Base-by-base conservation (phyloP, 2,113 vertebrate genomes). In the Oceanodroma tethys region DNA sequence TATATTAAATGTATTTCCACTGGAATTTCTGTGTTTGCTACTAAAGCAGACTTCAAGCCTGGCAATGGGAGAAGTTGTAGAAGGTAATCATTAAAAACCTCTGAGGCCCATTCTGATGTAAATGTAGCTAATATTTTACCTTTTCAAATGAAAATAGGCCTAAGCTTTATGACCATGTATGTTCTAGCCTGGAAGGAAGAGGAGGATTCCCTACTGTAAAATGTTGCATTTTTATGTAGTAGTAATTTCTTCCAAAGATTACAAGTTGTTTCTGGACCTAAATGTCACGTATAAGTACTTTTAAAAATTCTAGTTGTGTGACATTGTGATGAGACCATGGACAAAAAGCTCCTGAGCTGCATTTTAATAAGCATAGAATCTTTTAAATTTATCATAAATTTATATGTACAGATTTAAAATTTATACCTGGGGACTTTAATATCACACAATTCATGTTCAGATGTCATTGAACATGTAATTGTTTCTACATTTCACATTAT, bases 401-500 rank as follows among this genome's bases (percentile, higher is more conserved):
- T 98, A 89, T 98, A 98, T 98, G 95, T 98, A 85, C 84, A 97
- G 95, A 96, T 98, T 97, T 98, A 98, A 98, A 98, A 98, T 98
- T 98, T 98, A 98, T 98, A 98, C 82, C 93, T 96, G 78, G 95
- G 91, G 95, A 98, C 95, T 98, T 98, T 68, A 98, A 93, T 98
- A 97, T 97, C 94, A 96, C 93, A 97, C 96, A 98, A 95, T 91
- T 98, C 95, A 97, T 97, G 93, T 97, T 98, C 96, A 98, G 84
- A 97, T 98, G 97, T 98, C 97, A 97, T 96, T 96, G 97, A 97
- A 98, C 95, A 97, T 98, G 94, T 98, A 98, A 98, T 98, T 98
- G 95, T 98, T 98, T 98, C 97, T 98, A 95, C 97, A 98, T 98
- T 98, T 98, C 95, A 98, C 95, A 98, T 98, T 98, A 98, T 98